These are phyloP conservation scores for Enteromius treurensis DNA, from an alignment of 2,797 vertebrate species.

Conservation along the genomic window DNA sequence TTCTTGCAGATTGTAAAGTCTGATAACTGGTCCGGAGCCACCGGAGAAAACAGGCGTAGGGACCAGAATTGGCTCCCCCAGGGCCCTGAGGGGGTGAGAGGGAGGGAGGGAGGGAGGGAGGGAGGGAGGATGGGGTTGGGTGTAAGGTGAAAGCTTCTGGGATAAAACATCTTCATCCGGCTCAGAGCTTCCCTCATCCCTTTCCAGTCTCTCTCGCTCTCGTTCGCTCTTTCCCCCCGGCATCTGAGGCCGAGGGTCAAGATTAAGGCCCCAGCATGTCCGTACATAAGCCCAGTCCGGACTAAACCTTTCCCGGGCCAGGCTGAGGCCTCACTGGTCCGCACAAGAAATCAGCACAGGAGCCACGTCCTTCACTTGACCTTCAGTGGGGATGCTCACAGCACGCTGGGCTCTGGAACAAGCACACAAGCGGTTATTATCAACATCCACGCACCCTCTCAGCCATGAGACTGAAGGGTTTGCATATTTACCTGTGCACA, in stretches of 20 bases:
- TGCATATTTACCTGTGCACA: conserved; percentile 85
- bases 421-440: neutral
- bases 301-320: conserved; percentile 37
- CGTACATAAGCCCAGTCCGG: conserved; percentile 37
- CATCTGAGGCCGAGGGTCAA: conserved; percentile 84
- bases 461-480: neutral
- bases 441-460: neutral
- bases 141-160: conserved; percentile 47
- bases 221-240: conserved; percentile 74
- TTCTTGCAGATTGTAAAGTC: conserved; percentile 71
- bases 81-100: conserved; percentile 37
- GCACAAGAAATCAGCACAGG: conserved; percentile 98
- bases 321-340: conserved; percentile 89
- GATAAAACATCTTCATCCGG: conserved; percentile 67
- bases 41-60: conserved; percentile 81
- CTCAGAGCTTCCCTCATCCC: conserved; percentile 46
- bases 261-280: conserved; percentile 81
- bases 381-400: conserved; percentile 83
- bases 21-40: conserved; percentile 74
- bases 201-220: conserved; percentile 63
- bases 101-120: conserved; percentile 18
- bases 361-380: conserved; percentile 93
- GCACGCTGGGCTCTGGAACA: conserved; percentile 88
- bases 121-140: conserved; percentile 13
- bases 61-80: conserved; percentile 52